Evolutionary conservation across 2,888 invertebrate genomes (phyloP), one percentile per base, ranked within the genome.

Genomic region (Oegoconia quadripuncta): DNA sequence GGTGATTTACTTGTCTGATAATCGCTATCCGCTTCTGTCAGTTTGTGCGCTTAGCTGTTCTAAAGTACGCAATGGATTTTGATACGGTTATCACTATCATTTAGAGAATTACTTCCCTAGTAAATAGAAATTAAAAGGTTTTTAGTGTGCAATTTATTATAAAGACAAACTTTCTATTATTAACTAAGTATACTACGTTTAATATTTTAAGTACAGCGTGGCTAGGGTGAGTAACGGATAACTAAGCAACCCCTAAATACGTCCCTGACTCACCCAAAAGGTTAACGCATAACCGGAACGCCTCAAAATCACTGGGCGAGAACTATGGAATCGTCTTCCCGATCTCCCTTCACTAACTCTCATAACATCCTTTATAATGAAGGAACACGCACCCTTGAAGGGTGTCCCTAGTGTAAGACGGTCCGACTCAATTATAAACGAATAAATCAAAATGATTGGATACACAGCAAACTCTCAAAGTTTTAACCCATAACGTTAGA

Each of bases 401-500:
- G 66, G 71, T 70, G 67, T 64, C 64, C 66, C 65, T 63, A 60
- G 47, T 48, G 56, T 52, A 51, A 54, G 53, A 52, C 59, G 67
- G 71, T 77, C 73, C 55, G 53, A 70, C 69, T 75, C 73, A 80
- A 79, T 82, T 81, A 78, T 69, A 77, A 70, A 60, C 55, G 69
- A 72, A 80, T 80, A 74, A 73, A 76, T 80, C 77, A 78, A 71
- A 64, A 70, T 67, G 22, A 33, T 33, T 15, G 23, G 18, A 23
- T 33, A 15, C 7, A 22, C 2, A n/a, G n/a, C n/a, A n/a, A n/a
- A 6, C 13, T 27, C 14, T 6, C 27, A 27, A 1, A 12, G 27
- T 27, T 27, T 23, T 25, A 37, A 16, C 15, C 17, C 14, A 32
- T 18, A 18, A 32, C 17, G 17, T 37, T 28, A 34, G 28, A 22